Base-by-base conservation (phyloP, 2,797 vertebrate species). In the Pagetopsis macropterus region DNA sequence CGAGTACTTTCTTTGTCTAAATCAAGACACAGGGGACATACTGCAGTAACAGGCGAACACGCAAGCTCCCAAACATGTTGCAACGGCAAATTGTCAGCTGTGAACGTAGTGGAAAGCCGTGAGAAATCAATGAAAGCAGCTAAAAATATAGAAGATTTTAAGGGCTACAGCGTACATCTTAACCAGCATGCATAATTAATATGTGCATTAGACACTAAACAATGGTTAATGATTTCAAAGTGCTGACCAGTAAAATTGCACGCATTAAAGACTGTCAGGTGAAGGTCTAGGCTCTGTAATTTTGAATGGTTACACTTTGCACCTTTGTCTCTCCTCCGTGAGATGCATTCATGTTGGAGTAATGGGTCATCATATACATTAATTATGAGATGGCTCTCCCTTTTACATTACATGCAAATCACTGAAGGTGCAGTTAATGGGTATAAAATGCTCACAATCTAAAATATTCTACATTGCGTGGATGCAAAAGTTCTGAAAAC, bases 181-280 rank as follows among this genome's bases (percentile, higher is more conserved):
- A 78, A 82, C 60, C 64, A 41, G 67, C 75, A 86, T 90, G 72
- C 76, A 89, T 92, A 87, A 91, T 90, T 88, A 83, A 91, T 85
- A 70, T 17, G 40, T 78, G 77, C 88, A 90, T 91, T 88, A 90
- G 82, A 83, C 76, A 70, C 79, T 82, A 81, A 87, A 91, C 84
- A 89, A 79, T 76, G 71, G 74, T 78, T 88, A 88, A 90, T 83
- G 85, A 88, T 88, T 88, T 83, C 62, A 86, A 91, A 87, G 81
- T 88, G 88, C 90, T 92, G 91, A 91, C 90, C 77, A 70, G 80
- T 89, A 79, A 87, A 90, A 82, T 19, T 77, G 63, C 64, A 65
- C 37, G 43, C 73, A 73, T 88, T 89, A 88, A 79, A 73, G 56
- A 67, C 74, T 85, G 83, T 85, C 85, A 84, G 65, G 74, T 73